Base-by-base conservation (phyloP, 2,113 vertebrate genomes). In the Podarcis cretensis region DNA sequence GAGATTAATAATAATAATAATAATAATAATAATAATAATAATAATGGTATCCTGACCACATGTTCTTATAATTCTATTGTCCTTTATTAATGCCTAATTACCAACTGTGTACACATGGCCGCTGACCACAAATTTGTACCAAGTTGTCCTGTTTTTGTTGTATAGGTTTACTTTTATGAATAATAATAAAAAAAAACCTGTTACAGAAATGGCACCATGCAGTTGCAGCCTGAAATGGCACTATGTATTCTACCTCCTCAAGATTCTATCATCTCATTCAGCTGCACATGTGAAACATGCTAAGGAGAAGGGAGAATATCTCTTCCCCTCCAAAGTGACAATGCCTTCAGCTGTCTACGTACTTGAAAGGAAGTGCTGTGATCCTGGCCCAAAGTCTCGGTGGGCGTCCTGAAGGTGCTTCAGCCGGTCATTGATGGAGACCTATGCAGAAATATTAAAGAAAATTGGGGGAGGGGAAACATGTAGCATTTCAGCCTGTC, bases 281-380 rank as follows among this genome's bases (percentile, higher is more conserved):
- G 25, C 16, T 65, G 48, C 7, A 30, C 30, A 2, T 1, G 6
- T 25, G 48, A 35, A 84, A 84, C n/a, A 25, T 2, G 16, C 69
- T 21, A 43, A 25, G 6, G 9, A 65, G 30, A 14, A 23, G 20
- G 25, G 6, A 63, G 9, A 74, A 35, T 1, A 59, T 27, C 30
- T 10, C 5, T 75, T 66, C 48, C 43, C 9, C 66, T n/a, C 43
- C 43, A n/a, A 59, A 66, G 10, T 18, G n/a, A 21, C 48, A 57
- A 5, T 59, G 30, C 0, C 54, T 84, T 32, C 48, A 23, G 23
- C 2, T 69, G 59, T 87, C 95, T 75, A 96, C 98, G 92, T 98
- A 99, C 99, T 98, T 91, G 99, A 99, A 5, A 99, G 98, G 94
- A 99, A 99, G 94, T 99, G 99, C 93, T 99, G 99, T 87, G 99